Conservation (phyloP, 2,113 vertebrate genomes). For the Noturus placidus region DNA sequence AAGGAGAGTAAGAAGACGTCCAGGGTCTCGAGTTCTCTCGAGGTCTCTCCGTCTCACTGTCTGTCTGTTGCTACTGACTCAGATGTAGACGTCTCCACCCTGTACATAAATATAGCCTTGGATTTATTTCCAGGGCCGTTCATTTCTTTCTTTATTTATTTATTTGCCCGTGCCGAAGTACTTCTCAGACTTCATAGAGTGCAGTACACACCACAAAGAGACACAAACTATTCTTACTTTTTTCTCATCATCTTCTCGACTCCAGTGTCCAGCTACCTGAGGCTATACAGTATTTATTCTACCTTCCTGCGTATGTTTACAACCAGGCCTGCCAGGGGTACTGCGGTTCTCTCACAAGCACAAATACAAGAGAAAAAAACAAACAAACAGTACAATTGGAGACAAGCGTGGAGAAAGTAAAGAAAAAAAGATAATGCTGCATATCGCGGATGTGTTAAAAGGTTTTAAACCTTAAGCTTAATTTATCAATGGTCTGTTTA, state of each 20-base stretch:
- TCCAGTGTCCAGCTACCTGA: slow-evolving; percentile 21
- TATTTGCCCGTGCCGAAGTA: neutral
- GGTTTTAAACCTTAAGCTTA: neutral
- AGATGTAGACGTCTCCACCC: neutral
- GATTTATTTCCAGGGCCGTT: neutral
- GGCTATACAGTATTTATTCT: slow-evolving; percentile 14
- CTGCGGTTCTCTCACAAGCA: neutral
- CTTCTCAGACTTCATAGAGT: slow-evolving; percentile 16
- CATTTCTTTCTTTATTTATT: no score
- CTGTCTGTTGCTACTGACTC: slow-evolving; percentile 8
- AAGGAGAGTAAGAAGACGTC: neutral
- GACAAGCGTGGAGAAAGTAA: no score
- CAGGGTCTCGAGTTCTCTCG: neutral
- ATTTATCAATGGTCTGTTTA: neutral
- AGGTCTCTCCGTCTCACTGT: neutral
- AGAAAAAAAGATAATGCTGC: neutral
- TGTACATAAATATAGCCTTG: neutral
- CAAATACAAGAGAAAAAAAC: neutral
- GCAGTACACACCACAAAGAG: neutral
- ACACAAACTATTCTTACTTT: neutral
- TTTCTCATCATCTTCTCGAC: slow-evolving; percentile 10
- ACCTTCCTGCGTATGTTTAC: slow-evolving; percentile 16
- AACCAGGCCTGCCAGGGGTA: neutral
- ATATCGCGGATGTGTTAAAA: neutral
- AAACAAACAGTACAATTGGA: no score